Percentiles rank a stretch among this genome's conserved stretches.
phyloP scores from a whole-genome alignment of 2,797 vertebrate species.

The Apogon talboti region DNA sequence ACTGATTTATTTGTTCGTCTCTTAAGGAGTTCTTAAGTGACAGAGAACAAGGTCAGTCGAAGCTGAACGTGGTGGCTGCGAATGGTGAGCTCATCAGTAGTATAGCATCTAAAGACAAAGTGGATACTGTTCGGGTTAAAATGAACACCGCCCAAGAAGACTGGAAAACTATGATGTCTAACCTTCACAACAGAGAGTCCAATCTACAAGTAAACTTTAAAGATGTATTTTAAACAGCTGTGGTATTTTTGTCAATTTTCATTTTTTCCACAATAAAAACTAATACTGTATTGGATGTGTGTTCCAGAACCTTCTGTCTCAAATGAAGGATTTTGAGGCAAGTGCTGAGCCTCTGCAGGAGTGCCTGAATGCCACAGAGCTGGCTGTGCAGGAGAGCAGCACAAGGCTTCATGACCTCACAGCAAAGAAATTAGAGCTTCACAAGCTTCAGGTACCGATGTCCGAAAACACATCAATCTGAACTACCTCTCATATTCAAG shows the following conservation, averaged over 20 bases:
- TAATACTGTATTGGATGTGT: not conserved
- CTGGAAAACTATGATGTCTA: constrained; percentile 91
- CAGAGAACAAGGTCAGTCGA: constrained; percentile 89
- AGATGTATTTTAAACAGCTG: not conserved
- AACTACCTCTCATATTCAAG: constrained; percentile 10
- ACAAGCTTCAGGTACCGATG: constrained; percentile 90
- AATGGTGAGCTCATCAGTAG: constrained; percentile 87
- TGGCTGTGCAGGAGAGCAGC: constrained; percentile 87
- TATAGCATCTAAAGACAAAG: constrained; percentile 86
- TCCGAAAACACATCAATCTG: not conserved
- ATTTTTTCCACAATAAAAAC: not conserved
- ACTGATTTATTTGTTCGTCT: constrained; percentile 5
- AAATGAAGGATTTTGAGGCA: constrained; percentile 94
- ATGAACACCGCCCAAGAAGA: constrained; percentile 86
- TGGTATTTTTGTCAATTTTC: not conserved
- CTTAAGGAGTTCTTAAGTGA: constrained; percentile 90
- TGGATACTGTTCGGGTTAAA: constrained; percentile 84
- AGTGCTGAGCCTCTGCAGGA: constrained; percentile 89
- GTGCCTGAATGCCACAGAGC: constrained; percentile 87
- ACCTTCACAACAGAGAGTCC: constrained; percentile 89
- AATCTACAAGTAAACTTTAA: constrained; percentile 84
- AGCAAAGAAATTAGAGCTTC: constrained; percentile 90
- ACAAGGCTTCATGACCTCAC: constrained; percentile 88
- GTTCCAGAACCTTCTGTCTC: constrained; percentile 88
- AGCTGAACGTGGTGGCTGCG: constrained; percentile 84